Conservation (phyloP, 2,888 invertebrate genomes). For the Ichneumoninae sp. region DNA sequence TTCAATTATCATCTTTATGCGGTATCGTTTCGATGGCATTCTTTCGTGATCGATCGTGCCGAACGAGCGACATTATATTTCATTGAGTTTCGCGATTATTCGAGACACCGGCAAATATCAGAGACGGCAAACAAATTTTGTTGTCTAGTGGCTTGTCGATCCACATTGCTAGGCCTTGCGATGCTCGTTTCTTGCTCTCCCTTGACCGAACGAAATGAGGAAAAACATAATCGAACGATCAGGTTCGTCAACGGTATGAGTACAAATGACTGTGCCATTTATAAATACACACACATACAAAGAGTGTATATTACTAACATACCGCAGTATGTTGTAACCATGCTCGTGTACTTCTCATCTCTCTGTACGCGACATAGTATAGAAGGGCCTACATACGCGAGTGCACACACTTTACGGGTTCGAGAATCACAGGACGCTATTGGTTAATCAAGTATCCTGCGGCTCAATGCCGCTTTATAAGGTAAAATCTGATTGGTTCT, state of each 20-base stretch:
- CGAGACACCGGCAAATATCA: slow-evolving; percentile 10
- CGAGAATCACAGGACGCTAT: slow-evolving; percentile 81
- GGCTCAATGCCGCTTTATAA: slow-evolving; percentile 82
- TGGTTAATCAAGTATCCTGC: slow-evolving; percentile 84
- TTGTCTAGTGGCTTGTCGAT: neutral
- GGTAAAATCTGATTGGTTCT: slow-evolving; percentile 84
- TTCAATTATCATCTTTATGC: neutral
- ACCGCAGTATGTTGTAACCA: slow-evolving; percentile 45
- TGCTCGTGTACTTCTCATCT: slow-evolving; percentile 43
- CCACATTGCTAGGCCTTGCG: neutral
- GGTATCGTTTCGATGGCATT: neutral
- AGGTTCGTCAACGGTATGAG: slow-evolving; percentile 15
- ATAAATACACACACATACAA: neutral
- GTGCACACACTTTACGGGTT: slow-evolving; percentile 53
- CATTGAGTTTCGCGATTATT: neutral
- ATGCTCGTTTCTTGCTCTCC: neutral
- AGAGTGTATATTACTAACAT: slow-evolving; percentile 22
- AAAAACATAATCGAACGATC: slow-evolving; percentile 19
- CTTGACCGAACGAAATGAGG: neutral
- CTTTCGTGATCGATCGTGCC: slow-evolving; percentile 2
- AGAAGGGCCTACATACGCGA: slow-evolving; percentile 18
- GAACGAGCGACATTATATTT: neutral
- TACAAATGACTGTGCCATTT: slow-evolving; percentile 25
- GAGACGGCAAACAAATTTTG: neutral
- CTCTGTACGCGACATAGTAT: slow-evolving; percentile 15